Evolutionary conservation across 2,888 invertebrate species (phyloP).

Genomic region (Brachynemurus nebulosus): DNA sequence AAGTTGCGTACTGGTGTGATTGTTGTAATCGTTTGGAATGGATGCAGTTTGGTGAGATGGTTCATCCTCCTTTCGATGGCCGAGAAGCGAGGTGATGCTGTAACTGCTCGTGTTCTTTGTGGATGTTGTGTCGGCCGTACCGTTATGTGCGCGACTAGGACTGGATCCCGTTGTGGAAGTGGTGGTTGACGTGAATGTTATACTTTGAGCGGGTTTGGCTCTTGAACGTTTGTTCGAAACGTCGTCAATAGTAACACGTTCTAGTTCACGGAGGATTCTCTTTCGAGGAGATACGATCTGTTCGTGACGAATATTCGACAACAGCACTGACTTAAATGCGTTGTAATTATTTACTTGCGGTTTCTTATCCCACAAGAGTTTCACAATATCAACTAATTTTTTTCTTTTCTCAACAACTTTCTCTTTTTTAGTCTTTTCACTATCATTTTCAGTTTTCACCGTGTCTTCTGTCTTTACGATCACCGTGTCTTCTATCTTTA

Average conservation of each 20-base stretch:
- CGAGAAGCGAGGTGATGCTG: slow-evolving; percentile 72
- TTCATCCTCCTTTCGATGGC: slow-evolving; percentile 36
- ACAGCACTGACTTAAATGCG: slow-evolving; percentile 22
- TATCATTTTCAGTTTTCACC: slow-evolving; percentile 17
- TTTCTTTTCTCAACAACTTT: neutral
- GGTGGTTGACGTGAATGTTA: slow-evolving; percentile 24
- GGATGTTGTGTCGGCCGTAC: slow-evolving; percentile 14
- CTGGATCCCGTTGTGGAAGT: slow-evolving; percentile 17
- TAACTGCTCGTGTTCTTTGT: slow-evolving; percentile 49
- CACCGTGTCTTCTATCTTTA: slow-evolving; percentile 1
- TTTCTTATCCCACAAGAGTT: slow-evolving; percentile 12
- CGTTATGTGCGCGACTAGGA: slow-evolving; percentile 8
- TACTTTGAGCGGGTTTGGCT: slow-evolving; percentile 34
- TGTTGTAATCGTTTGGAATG: slow-evolving; percentile 17
- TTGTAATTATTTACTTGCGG: slow-evolving; percentile 1
- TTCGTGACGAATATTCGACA: slow-evolving; percentile 25
- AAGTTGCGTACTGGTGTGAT: slow-evolving; percentile 15
- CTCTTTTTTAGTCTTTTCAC: slow-evolving; percentile 3
- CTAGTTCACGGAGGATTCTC: slow-evolving; percentile 67
- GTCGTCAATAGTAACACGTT: slow-evolving; percentile 59
- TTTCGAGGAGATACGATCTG: slow-evolving; percentile 67
- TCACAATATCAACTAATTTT: slow-evolving; percentile 12
- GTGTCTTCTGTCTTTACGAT: slow-evolving; percentile 23
- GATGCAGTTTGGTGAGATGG: slow-evolving; percentile 32
- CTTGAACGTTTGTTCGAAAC: slow-evolving; percentile 46